Percentiles rank a stretch among this genome's conserved stretches.
These are phyloP conservation scores for Chrysotoxum bicinctum DNA, from an alignment of 2,888 invertebrate genomes.

Conservation along the genomic window DNA sequence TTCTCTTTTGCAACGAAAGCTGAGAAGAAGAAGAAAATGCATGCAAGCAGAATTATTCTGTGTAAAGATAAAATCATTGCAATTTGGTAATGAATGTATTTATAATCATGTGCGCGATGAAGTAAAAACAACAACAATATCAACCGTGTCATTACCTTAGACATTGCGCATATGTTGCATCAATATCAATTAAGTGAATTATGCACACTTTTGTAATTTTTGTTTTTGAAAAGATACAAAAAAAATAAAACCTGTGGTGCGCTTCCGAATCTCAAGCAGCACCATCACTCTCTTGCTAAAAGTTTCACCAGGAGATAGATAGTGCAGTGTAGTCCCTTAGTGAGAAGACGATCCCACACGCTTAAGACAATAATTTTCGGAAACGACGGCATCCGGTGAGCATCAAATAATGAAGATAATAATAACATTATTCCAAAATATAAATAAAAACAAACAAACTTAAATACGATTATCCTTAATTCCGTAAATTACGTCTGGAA, in stretches of 20 bases:
- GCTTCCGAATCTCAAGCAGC: slow-evolving; percentile 35
- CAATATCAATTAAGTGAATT: slow-evolving; percentile 9
- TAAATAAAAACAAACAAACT: neutral
- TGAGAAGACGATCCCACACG: slow-evolving; percentile 17
- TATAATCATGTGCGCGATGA: slow-evolving; percentile 34
- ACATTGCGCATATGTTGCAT: slow-evolving; percentile 20
- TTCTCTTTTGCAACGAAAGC: neutral
- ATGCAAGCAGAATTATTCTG: neutral
- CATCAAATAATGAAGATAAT: neutral
- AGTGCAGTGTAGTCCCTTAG: slow-evolving; percentile 33
- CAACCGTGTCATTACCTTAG: neutral
- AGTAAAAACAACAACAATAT: slow-evolving; percentile 7
- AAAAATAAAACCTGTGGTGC: neutral
- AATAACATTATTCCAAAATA: neutral
- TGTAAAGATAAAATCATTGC: slow-evolving; percentile 25
- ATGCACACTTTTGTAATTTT: slow-evolving; percentile 1
- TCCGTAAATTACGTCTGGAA: neutral
- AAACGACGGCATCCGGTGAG: slow-evolving; percentile 62
- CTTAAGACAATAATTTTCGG: slow-evolving; percentile 24
- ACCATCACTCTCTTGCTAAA: slow-evolving; percentile 39
- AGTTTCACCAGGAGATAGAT: slow-evolving; percentile 35
- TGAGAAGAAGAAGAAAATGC: neutral
- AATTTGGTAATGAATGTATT: slow-evolving; percentile 69
- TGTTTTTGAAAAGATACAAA: neutral
- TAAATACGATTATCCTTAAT: neutral